Base-by-base conservation (phyloP, 2,888 invertebrate genomes). In the Psococerastis gibbosa region DNA sequence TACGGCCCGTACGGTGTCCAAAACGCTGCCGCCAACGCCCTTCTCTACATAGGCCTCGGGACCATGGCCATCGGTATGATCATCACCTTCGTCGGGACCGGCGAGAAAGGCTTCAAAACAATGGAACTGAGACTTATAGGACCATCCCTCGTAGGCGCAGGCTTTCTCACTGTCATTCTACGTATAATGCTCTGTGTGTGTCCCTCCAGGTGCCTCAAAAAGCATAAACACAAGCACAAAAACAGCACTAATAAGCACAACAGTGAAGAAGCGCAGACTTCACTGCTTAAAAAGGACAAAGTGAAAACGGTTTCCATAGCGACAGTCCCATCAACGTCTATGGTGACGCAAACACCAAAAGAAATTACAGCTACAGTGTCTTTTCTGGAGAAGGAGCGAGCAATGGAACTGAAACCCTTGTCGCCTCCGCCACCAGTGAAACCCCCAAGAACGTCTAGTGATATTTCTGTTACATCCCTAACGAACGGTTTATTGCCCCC, bases 31-130 rank as follows among this genome's bases (percentile, higher is more conserved):
- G 84, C 84, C 51, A 78, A 78, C 60, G 77, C 83, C 49, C 71
- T 87, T 50, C 71, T 88, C 45, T 87, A 87, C 63, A 81, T 85
- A 42, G 87, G 87, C 44, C 71, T 88, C 52, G 82, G 78, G 52
- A 80, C 78, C 18, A 75, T 84, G 48, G 81, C 85, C 18, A 68
- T 87, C 52, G 88, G 87, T 45, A 73, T 84, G 55, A 80, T 87
- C 54, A 82, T 87, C 55, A 82, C 83, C 60, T 85, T 87, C 66
- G 85, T 87, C 51, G 87, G 85, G 53, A 83, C 85, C 51, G 87
- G 87, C 56, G 87, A 87, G 66, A 84, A 85, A 65, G 71, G 76
- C 64, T 85, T 79, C 73, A 83, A 76, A 64, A 85, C 87, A 51
- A 74, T 81, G 50, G 85, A 84, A 59, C 67, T 88, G 53, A 74